Conservation (phyloP, 2,113 vertebrate species). For the Elaphurus davidianus region DNA sequence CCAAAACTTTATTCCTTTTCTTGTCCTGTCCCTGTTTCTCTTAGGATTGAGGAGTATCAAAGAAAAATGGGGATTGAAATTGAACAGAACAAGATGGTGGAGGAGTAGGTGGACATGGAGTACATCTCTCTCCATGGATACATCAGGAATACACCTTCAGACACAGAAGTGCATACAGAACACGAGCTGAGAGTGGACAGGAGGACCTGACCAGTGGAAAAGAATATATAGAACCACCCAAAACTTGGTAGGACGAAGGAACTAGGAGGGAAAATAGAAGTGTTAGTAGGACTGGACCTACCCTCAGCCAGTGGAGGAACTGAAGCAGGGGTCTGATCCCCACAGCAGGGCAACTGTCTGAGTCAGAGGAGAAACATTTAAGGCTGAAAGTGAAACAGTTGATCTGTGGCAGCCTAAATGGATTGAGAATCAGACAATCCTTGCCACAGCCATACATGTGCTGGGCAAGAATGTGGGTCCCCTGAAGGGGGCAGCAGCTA, state of each 20-base stretch:
- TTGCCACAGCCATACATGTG: neutral
- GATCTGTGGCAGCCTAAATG: neutral
- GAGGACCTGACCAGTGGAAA: neutral
- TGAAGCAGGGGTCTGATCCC: neutral
- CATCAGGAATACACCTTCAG: neutral
- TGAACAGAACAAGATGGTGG: neutral
- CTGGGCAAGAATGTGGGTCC: accelerated
- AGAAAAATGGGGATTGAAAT: neutral
- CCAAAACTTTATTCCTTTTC: neutral
- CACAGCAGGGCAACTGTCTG: neutral
- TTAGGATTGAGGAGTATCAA: neutral
- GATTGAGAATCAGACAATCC: neutral
- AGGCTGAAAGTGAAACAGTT: neutral
- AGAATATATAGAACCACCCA: neutral
- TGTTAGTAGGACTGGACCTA: neutral
- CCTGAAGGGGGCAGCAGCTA: neutral
- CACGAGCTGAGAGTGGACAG: neutral
- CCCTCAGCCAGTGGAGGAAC: neutral
- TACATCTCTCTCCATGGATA: neutral
- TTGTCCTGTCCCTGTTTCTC: neutral
- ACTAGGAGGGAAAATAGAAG: neutral
- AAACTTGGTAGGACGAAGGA: neutral
- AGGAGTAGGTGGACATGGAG: neutral
- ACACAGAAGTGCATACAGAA: neutral
- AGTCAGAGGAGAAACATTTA: neutral